These are phyloP conservation scores for Diplazon laetatorius DNA, from an alignment of 2,888 invertebrate species.

Conservation along the genomic window DNA sequence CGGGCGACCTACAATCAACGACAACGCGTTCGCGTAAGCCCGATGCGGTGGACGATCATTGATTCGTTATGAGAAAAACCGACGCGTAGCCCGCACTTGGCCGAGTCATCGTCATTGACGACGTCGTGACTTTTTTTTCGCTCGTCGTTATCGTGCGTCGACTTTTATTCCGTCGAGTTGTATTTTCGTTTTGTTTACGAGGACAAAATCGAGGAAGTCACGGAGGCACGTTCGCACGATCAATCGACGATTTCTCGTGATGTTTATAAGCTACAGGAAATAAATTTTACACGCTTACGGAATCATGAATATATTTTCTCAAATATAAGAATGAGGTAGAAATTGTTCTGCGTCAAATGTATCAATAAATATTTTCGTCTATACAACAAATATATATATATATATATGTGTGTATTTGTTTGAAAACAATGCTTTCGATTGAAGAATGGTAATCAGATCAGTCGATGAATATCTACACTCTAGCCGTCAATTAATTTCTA, in stretches of 20 bases:
- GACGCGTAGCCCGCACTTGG: background rate
- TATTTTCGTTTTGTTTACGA: conserved; percentile 26
- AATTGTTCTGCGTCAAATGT: too few species aligned
- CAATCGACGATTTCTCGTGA: conserved; percentile 26
- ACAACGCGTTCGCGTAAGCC: conserved; percentile 18
- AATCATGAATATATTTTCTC: too few species aligned
- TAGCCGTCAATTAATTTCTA: too few species aligned
- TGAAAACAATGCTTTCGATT: too few species aligned
- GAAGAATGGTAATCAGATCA: too few species aligned
- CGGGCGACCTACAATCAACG: conserved; percentile 25
- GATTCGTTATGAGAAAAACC: conserved; percentile 38
- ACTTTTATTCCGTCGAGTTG: background rate
- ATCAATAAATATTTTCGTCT: too few species aligned
- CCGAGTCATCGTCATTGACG: conserved; percentile 57
- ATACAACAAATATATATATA: too few species aligned
- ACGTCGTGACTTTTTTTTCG: conserved; percentile 31
- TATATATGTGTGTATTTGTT: too few species aligned
- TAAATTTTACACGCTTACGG: too few species aligned
- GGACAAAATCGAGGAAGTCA: conserved; percentile 30
- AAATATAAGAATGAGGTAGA: too few species aligned
- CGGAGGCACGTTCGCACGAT: conserved; percentile 32
- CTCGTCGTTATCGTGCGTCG: conserved; percentile 31
- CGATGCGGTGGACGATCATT: conserved; percentile 30
- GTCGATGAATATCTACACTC: too few species aligned
- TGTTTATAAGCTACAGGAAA: conserved; percentile 35